Conservation (phyloP, 2,113 vertebrate species). For the Melospiza melodia region DNA sequence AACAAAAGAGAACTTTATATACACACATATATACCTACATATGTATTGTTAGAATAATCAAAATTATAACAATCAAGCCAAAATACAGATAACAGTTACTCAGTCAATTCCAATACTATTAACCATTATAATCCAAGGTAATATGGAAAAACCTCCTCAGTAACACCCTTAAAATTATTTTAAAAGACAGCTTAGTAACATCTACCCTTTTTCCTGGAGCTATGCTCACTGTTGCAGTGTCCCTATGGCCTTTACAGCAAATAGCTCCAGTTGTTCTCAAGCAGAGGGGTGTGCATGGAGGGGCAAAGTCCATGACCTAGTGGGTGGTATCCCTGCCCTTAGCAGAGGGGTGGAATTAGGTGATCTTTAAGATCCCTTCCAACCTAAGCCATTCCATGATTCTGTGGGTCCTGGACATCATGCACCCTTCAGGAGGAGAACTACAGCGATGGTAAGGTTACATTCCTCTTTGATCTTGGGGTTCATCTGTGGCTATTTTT, state of each 20-base stretch:
- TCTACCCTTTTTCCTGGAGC: background rate
- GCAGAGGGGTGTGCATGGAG: background rate
- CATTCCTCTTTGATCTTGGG: background rate
- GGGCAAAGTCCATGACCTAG: accelerated
- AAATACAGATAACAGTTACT: background rate
- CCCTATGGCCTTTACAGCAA: background rate
- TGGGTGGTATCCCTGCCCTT: background rate
- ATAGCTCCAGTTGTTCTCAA: background rate
- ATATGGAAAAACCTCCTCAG: background rate
- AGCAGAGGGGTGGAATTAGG: background rate
- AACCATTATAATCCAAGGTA: background rate
- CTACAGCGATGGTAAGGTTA: accelerated
- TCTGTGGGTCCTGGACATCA: background rate
- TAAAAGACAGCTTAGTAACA: background rate
- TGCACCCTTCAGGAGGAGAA: background rate
- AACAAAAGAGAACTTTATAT: background rate
- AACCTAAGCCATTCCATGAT: background rate
- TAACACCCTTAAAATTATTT: background rate
- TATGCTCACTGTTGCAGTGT: background rate
- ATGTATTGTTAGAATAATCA: background rate
- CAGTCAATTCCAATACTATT: background rate
- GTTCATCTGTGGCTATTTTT: background rate
- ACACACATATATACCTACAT: too few species aligned
- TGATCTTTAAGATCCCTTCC: background rate
- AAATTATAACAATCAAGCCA: background rate